phyloP scores from a whole-genome alignment of 2,113 vertebrate genomes.

The Ciconia stormi region DNA sequence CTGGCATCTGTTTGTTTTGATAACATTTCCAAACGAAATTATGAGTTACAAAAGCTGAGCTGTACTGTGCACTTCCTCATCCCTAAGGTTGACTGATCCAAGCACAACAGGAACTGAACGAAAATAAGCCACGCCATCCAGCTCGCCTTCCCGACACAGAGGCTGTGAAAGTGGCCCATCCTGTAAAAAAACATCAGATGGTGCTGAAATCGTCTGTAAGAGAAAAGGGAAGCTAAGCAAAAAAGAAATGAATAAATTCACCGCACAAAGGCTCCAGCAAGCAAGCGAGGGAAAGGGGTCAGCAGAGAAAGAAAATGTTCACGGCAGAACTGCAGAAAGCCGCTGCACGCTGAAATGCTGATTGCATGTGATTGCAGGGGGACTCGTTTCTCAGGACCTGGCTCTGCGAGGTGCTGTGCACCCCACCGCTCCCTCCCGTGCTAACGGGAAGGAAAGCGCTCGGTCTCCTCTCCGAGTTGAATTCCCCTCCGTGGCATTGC shows the following conservation, averaged over 20 bases:
- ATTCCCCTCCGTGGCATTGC: neutral
- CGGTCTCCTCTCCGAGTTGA: rapidly evolving
- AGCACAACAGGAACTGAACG: neutral
- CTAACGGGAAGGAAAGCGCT: neutral
- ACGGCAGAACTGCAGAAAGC: neutral
- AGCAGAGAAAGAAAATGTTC: neutral
- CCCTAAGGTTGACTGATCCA: neutral
- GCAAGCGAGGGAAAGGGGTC: neutral
- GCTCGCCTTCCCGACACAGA: neutral
- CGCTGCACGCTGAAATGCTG: neutral
- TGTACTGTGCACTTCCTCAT: neutral
- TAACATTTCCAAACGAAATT: slow-evolving; percentile 3
- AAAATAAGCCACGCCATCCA: neutral
- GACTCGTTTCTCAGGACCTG: neutral
- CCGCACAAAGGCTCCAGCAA: neutral
- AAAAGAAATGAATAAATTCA: neutral
- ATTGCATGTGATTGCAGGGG: rapidly evolving
- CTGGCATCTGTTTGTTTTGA: slow-evolving; percentile 45
- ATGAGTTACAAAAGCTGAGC: slow-evolving; percentile 3
- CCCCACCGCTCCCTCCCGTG: rapidly evolving
- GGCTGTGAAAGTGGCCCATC: neutral
- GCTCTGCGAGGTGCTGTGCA: neutral
- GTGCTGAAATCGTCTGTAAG: neutral
- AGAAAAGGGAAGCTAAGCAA: neutral
- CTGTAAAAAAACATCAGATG: neutral